Evolutionary conservation across 2,113 vertebrate genomes (phyloP).

Genomic region (Odontophorus gujanensis): DNA sequence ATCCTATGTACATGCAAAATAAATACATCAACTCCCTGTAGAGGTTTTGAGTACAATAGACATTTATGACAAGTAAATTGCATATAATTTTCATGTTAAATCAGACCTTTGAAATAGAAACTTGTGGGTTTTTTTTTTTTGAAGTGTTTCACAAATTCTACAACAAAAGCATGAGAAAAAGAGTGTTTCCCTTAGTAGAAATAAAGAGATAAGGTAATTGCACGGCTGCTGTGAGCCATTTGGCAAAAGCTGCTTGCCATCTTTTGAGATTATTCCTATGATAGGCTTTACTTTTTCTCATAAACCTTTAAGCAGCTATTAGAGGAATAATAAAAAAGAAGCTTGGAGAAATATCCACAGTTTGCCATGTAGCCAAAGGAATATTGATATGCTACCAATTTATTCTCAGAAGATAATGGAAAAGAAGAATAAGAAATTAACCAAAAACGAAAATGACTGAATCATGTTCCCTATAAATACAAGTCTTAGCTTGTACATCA

Average conservation of each 20-base stretch:
- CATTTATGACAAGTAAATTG: constrained; percentile 75
- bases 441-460: background rate
- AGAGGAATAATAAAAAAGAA: constrained; percentile 32
- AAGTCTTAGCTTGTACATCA: background rate
- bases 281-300: constrained; percentile 29
- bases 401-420: background rate
- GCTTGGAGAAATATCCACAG: constrained; percentile 5
- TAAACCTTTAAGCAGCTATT: constrained; percentile 33
- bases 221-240: constrained; percentile 28
- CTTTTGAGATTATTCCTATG: constrained; percentile 34
- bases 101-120: constrained; percentile 58
- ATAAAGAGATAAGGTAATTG: constrained; percentile 54
- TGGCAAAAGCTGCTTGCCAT: constrained; percentile 32
- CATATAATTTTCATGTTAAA: constrained; percentile 72
- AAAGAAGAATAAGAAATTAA: background rate
- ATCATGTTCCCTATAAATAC: background rate
- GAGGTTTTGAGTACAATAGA: constrained; percentile 56
- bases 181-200: constrained; percentile 57
- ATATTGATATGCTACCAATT: background rate
- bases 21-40: constrained; percentile 41
- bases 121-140: background rate
- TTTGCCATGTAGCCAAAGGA: constrained; percentile 1
- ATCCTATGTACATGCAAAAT: constrained; percentile 43
- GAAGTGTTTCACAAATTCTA: constrained; percentile 51
- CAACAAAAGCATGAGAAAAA: constrained; percentile 20